Evolutionary conservation across 2,797 vertebrate species (phyloP).

Genomic region (Pipistrellus kuhlii): DNA sequence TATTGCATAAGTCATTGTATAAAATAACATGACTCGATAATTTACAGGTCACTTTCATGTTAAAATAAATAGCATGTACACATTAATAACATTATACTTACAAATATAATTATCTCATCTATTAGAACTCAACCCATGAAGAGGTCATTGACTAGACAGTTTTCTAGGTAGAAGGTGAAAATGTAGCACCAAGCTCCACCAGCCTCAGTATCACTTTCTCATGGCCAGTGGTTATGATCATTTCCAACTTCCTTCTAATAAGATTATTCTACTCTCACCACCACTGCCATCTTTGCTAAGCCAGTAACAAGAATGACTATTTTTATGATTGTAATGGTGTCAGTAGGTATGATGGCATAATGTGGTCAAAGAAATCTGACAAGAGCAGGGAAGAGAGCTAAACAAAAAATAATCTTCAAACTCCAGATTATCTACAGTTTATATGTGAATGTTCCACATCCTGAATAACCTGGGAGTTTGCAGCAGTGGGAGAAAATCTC

Average conservation of each 20-base stretch:
- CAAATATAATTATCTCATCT: not conserved
- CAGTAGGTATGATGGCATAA: not conserved
- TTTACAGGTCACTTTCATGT: not conserved
- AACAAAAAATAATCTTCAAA: not conserved
- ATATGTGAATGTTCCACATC: not conserved
- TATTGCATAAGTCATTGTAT: not conserved
- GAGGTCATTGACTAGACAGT: not conserved
- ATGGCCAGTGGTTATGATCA: rapidly evolving
- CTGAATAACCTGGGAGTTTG: not conserved
- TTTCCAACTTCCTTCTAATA: not conserved
- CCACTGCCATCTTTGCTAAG: not conserved
- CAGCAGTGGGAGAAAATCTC: not conserved
- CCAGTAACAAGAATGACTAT: not conserved
- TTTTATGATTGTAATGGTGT: not conserved
- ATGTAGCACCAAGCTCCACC: not conserved
- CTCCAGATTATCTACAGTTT: not conserved
- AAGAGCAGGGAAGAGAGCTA: not conserved
- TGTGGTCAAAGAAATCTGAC: not conserved
- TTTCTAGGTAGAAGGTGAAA: not conserved
- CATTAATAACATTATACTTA: not conserved
- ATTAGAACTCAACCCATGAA: not conserved
- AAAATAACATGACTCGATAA: not conserved
- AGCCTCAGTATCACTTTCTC: not conserved
- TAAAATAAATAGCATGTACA: not conserved
- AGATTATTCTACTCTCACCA: not conserved